phyloP scores from a whole-genome alignment of 2,113 vertebrate genomes.

The Lophotis ruficrista region DNA sequence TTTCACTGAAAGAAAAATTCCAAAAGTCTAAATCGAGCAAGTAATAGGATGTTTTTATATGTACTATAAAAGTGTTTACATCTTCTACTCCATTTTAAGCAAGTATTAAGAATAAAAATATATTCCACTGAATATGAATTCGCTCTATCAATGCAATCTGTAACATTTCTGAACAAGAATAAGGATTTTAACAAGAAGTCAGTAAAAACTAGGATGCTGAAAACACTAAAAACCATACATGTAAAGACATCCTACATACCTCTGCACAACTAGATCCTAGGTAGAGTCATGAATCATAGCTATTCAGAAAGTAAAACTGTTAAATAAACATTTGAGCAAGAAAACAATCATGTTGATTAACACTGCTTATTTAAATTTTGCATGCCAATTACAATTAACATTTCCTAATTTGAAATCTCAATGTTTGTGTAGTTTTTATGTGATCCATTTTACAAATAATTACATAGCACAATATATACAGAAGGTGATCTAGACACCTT shows the following conservation, averaged over 20 bases:
- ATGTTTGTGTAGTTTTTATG: not conserved
- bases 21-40: not conserved
- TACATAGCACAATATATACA: not conserved
- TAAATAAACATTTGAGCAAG: not conserved
- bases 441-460: not conserved
- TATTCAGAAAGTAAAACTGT: not conserved
- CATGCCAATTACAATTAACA: not conserved
- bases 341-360: not conserved
- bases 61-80: not conserved
- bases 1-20: not conserved
- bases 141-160: not conserved
- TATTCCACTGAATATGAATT: not conserved
- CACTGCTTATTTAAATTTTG: not conserved
- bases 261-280: not conserved
- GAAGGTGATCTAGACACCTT: not conserved
- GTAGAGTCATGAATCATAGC: not conserved
- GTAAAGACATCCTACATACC: not conserved
- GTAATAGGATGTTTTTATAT: not conserved
- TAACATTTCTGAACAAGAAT: not conserved
- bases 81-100: not conserved
- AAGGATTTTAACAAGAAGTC: not conserved
- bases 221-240: not conserved
- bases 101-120: not conserved
- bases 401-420: not conserved
- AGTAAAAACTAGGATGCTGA: not conserved